phyloP scores from a whole-genome alignment of 2,888 invertebrate species.

The Troides aeacus region DNA sequence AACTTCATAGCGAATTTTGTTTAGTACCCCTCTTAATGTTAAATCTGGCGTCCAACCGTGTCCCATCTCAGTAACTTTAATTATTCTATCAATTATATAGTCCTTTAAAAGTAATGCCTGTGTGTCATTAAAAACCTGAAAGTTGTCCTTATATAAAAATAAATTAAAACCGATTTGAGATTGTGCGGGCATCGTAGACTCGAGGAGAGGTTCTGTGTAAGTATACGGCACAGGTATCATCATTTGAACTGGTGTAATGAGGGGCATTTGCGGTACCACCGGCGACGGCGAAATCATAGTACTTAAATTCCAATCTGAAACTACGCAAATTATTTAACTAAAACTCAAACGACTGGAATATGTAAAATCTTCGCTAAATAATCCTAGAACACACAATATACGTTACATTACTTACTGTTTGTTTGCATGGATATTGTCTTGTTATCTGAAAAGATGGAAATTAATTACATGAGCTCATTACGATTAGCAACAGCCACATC shows the following conservation, averaged over 20 bases:
- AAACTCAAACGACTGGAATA: not conserved
- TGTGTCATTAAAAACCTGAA: constrained; percentile 48
- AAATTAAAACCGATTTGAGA: constrained; percentile 43
- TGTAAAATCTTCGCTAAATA: not conserved
- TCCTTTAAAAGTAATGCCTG: constrained; percentile 54
- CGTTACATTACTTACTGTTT: constrained; percentile 6
- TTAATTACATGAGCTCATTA: not conserved
- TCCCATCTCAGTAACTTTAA: constrained; percentile 45
- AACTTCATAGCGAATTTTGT: constrained; percentile 56
- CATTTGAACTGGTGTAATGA: constrained; percentile 30
- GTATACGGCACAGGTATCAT: constrained; percentile 37
- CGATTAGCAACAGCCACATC: not conserved
- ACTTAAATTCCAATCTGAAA: constrained; percentile 58
- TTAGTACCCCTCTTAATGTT: constrained; percentile 60
- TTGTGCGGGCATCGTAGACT: constrained; percentile 11
- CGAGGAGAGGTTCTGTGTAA: constrained; percentile 24
- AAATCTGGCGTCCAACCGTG: constrained; percentile 61
- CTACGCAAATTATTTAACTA: constrained; percentile 29
- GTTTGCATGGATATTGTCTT: not conserved
- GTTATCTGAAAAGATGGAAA: constrained; percentile 13
- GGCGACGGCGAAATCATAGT: constrained; percentile 30
- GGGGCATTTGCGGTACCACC: constrained; percentile 18
- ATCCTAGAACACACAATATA: not conserved
- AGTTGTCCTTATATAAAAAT: constrained; percentile 66
- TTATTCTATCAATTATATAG: constrained; percentile 55